Conservation (phyloP, 2,113 vertebrate genomes). For the Ameiurus melas region DNA sequence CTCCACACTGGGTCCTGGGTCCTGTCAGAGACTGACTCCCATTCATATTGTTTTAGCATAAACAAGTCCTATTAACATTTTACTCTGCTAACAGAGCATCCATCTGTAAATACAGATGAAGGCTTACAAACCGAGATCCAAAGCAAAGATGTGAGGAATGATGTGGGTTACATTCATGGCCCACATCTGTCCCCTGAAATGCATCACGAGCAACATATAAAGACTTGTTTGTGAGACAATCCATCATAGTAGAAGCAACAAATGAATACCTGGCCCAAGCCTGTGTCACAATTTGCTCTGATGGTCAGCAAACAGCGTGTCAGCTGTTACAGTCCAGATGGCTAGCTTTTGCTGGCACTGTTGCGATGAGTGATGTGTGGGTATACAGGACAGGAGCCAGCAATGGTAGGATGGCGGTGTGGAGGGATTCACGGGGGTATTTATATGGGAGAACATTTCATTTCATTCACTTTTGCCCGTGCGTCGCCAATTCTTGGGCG, state of each 20-base stretch:
- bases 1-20: slow-evolving; percentile 26
- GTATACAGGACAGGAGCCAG: background rate
- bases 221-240: background rate
- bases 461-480: background rate
- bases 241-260: background rate
- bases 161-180: background rate
- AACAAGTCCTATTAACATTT: background rate
- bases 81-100: background rate
- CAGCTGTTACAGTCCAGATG: background rate
- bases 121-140: slow-evolving; percentile 17
- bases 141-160: background rate
- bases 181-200: background rate
- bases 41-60: slow-evolving; percentile 39
- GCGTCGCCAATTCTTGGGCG: background rate
- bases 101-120: slow-evolving; percentile 30
- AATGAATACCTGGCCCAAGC: background rate
- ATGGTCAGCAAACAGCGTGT: background rate
- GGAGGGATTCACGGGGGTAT: background rate
- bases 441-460: background rate
- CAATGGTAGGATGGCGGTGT: background rate
- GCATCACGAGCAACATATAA: background rate
- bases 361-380: background rate
- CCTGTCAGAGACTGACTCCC: slow-evolving; percentile 28
- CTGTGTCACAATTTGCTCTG: background rate
- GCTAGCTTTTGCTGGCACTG: background rate